A percentile compares a stretch with the other conserved stretches of the same genome.
Evolutionary conservation across 2,888 invertebrate species (phyloP).

Genomic region (Xestia xanthographa): DNA sequence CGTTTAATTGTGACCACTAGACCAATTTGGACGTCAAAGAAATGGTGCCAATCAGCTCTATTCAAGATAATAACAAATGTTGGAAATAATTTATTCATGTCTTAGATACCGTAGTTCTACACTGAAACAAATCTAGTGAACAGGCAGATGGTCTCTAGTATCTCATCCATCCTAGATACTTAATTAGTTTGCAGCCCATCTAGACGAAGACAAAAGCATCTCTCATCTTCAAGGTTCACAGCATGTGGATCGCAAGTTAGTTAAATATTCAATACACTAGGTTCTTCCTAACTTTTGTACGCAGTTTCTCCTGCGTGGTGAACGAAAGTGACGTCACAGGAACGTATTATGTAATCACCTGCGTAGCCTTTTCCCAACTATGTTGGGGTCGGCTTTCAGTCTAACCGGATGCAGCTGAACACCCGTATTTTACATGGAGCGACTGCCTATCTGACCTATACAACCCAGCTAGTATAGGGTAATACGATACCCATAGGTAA

Average conservation of each 20-base stretch:
- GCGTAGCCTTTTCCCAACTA: no score
- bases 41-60: not conserved
- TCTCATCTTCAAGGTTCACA: not conserved
- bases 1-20: no score
- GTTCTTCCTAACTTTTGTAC: not conserved
- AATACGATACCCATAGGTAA: no score
- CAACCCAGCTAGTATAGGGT: no score
- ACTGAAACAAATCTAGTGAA: conserved; percentile 4
- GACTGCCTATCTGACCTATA: no score
- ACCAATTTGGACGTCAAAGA: not conserved
- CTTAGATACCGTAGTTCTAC: not conserved
- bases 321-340: not conserved
- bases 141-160: not conserved
- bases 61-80: not conserved
- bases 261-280: conserved; percentile 16
- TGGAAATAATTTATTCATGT: conserved; percentile 7
- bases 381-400: no score
- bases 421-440: no score
- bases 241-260: not conserved
- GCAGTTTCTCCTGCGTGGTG: not conserved
- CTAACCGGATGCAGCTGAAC: no score
- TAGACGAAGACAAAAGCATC: conserved; percentile 8
- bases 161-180: conserved; percentile 29
- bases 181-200: conserved; percentile 18
- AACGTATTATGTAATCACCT: not conserved